Percentiles rank a stretch among this genome's conserved stretches.
Evolutionary conservation across 1,140 invertebrate genomes (phyloP).

Genomic region (Saccostrea cuccullata): DNA sequence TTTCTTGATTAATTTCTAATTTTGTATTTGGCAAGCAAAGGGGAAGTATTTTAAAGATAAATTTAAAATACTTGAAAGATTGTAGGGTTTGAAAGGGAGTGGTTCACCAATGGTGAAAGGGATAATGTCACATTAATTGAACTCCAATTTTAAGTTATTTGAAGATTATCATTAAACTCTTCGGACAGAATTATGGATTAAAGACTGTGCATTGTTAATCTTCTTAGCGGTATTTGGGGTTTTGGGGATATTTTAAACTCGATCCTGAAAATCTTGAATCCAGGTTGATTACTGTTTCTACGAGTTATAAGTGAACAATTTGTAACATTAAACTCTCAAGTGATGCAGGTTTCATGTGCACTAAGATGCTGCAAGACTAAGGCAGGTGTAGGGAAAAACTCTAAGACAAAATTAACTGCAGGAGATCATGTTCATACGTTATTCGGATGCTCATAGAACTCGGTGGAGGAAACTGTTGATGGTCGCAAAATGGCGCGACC

Average conservation of each 20-base stretch:
- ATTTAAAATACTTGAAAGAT: neutral
- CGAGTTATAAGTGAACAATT: conserved; percentile 14
- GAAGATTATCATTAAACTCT: neutral
- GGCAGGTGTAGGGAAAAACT: neutral
- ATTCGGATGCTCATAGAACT: conserved; percentile 29
- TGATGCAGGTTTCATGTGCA: conserved; percentile 34
- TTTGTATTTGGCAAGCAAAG: neutral
- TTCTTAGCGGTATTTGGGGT: neutral
- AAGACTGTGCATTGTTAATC: neutral
- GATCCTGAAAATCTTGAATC: neutral
- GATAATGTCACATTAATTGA: conserved; percentile 12
- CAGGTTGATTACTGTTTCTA: neutral
- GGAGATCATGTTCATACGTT: conserved; percentile 33
- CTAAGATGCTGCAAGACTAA: conserved; percentile 20
- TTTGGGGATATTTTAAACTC: neutral
- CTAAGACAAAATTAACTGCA: neutral
- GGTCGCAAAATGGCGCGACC: conserved; percentile 42
- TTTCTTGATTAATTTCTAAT: neutral
- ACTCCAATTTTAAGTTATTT: neutral
- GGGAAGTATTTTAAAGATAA: neutral
- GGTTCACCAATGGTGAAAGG: neutral
- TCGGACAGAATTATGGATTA: neutral
- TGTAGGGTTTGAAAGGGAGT: neutral
- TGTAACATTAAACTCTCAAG: neutral
- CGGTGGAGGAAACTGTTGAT: conserved; percentile 32